Percentiles rank a stretch among this genome's conserved stretches.
phyloP scores from a whole-genome alignment of 2,888 invertebrate genomes.

The Idaea aversata region DNA sequence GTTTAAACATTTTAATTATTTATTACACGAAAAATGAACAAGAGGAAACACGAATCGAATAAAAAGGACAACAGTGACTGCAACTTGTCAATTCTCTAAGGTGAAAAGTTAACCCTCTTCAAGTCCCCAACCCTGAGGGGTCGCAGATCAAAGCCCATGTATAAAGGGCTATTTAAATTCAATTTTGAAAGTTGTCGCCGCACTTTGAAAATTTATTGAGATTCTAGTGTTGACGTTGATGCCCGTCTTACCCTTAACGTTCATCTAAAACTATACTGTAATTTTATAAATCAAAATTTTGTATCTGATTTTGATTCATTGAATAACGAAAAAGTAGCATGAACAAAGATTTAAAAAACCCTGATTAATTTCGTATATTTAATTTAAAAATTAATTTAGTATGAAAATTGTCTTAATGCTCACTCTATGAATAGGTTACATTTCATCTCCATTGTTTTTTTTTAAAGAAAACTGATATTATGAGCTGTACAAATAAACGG shows the following conservation, averaged over 20 bases:
- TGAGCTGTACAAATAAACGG: too few relatives aligned
- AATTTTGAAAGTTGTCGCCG: conserved; percentile 3
- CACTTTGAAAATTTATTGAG: background rate
- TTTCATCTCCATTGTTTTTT: too few relatives aligned
- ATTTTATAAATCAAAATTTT: background rate
- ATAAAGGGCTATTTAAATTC: conserved; percentile 2
- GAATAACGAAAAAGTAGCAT: too few relatives aligned
- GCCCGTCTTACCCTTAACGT: background rate
- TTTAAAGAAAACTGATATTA: too few relatives aligned
- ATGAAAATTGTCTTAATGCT: too few relatives aligned
- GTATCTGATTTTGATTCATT: background rate
- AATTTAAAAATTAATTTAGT: too few relatives aligned
- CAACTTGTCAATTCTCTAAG: background rate
- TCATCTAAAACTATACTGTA: background rate
- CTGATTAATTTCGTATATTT: too few relatives aligned
- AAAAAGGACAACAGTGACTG: background rate
- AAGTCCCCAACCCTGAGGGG: conserved; percentile 6
- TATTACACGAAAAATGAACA: too few relatives aligned
- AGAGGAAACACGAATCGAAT: background rate
- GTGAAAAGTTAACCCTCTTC: background rate
- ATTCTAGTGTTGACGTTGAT: background rate
- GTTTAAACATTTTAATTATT: background rate
- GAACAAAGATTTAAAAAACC: too few relatives aligned
- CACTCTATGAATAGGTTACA: too few relatives aligned
- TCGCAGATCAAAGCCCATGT: conserved; percentile 20